Conservation (phyloP, 2,797 vertebrate genomes). For the Enteromius afrohamiltoni region DNA sequence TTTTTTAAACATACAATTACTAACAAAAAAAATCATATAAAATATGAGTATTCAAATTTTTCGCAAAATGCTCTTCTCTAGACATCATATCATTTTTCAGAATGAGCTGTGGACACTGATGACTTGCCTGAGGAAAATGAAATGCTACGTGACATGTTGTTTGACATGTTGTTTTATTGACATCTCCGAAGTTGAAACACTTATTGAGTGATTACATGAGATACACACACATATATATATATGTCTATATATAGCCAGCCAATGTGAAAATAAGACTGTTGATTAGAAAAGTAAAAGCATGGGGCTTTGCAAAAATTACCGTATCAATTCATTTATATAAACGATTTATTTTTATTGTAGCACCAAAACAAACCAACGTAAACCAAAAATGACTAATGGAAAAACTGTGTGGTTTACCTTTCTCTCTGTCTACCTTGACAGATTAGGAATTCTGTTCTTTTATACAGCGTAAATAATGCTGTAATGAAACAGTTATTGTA, state of each 20-base stretch:
- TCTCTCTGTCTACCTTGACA: slow-evolving; percentile 36
- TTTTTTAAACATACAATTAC: background rate
- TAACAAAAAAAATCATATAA: background rate
- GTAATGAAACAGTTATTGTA: slow-evolving; percentile 78
- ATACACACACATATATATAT: too few species aligned
- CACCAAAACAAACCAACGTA: slow-evolving; percentile 36
- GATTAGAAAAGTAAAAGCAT: background rate
- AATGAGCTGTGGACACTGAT: background rate
- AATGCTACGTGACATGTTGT: background rate
- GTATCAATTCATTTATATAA: slow-evolving; percentile 8
- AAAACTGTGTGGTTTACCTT: slow-evolving; percentile 41
- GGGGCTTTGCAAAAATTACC: slow-evolving; percentile 25
- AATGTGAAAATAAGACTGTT: background rate
- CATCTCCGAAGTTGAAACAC: background rate
- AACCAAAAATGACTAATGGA: slow-evolving; percentile 30
- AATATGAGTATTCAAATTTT: background rate
- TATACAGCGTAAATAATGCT: slow-evolving; percentile 67
- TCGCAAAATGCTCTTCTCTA: background rate
- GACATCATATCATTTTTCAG: background rate
- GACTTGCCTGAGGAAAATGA: background rate
- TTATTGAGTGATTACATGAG: background rate
- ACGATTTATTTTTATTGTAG: background rate
- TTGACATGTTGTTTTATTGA: background rate
- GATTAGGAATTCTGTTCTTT: slow-evolving; percentile 60
- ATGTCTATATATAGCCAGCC: too few species aligned